phyloP scores from a whole-genome alignment of 2,888 invertebrate species.

The Amiota mariae region DNA sequence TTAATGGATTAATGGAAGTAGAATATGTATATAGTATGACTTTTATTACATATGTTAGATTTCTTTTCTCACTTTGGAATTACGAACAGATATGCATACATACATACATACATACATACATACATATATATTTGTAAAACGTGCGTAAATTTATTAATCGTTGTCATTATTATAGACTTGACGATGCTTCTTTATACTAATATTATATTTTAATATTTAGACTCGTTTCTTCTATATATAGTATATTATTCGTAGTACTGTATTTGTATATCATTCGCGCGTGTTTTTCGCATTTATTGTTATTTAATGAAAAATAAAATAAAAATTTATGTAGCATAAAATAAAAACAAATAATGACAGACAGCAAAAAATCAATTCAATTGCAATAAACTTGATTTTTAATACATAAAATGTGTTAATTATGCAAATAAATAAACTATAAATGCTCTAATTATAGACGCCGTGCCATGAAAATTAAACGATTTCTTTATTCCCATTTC shows the following conservation, averaged over 20 bases:
- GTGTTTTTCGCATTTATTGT: conserved; percentile 4
- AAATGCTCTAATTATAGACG: conserved; percentile 61
- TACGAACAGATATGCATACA: not conserved
- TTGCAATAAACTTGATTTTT: conserved; percentile 63
- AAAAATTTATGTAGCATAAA: too few relatives aligned
- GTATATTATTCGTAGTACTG: conserved; percentile 25
- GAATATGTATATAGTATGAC: too few relatives aligned
- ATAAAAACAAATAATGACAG: too few relatives aligned
- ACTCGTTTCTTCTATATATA: not conserved
- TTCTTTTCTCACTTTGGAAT: too few relatives aligned
- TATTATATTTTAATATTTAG: not conserved
- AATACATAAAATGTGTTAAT: conserved; percentile 65
- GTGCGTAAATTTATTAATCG: conserved; percentile 60
- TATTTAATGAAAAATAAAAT: not conserved
- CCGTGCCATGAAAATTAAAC: conserved; percentile 45
- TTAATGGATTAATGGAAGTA: too few relatives aligned
- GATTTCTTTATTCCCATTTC: not conserved
- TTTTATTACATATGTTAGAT: too few relatives aligned
- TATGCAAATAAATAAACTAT: conserved; percentile 59
- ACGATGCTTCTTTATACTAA: conserved; percentile 47
- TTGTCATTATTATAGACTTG: conserved; percentile 51
- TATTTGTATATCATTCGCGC: conserved; percentile 31
- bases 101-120: not conserved
- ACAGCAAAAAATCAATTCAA: conserved; percentile 41
- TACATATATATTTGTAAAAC: conserved; percentile 50